A percentile compares a stretch with the other conserved stretches of the same genome.
phyloP scores from a whole-genome alignment of 2,797 vertebrate genomes.

The Gorsachius magnificus region DNA sequence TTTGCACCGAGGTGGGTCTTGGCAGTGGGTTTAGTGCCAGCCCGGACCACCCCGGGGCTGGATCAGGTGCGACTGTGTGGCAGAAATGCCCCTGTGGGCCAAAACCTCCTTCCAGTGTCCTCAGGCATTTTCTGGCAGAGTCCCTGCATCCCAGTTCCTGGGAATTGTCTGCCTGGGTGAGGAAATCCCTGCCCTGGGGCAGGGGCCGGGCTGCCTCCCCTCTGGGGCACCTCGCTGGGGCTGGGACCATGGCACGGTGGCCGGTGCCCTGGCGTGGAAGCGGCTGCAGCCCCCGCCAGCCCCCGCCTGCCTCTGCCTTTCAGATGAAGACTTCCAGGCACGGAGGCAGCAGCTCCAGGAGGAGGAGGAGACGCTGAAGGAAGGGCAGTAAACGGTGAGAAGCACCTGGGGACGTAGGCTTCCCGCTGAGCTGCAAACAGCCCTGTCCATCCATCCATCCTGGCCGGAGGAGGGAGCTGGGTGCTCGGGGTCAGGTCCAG shows the following conservation, averaged over 20 bases:
- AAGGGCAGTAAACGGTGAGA: slow-evolving; percentile 76
- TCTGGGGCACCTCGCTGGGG: background rate
- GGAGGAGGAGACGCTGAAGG: slow-evolving; percentile 77
- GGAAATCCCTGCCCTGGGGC: background rate
- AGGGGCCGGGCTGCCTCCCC: background rate
- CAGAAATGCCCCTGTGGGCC: background rate
- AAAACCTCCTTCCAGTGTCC: background rate
- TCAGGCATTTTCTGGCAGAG: background rate
- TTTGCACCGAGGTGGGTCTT: background rate
- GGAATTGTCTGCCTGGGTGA: background rate
- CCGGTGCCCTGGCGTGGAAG: rapidly evolving
- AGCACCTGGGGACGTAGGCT: background rate
- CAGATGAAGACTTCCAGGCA: slow-evolving; percentile 88
- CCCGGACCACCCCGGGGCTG: background rate
- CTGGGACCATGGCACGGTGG: rapidly evolving
- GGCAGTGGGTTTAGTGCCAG: background rate
- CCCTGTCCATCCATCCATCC: rapidly evolving
- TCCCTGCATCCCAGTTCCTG: rapidly evolving
- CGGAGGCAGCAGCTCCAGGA: slow-evolving; percentile 78
- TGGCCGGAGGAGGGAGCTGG: background rate
- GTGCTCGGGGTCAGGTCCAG: background rate
- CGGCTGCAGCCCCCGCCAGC: background rate
- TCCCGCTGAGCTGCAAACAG: background rate
- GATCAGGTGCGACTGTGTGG: rapidly evolving
- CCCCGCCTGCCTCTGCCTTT: background rate